Base-by-base conservation (phyloP, 2,113 vertebrate species). In the Myxocyprinus asiaticus region DNA sequence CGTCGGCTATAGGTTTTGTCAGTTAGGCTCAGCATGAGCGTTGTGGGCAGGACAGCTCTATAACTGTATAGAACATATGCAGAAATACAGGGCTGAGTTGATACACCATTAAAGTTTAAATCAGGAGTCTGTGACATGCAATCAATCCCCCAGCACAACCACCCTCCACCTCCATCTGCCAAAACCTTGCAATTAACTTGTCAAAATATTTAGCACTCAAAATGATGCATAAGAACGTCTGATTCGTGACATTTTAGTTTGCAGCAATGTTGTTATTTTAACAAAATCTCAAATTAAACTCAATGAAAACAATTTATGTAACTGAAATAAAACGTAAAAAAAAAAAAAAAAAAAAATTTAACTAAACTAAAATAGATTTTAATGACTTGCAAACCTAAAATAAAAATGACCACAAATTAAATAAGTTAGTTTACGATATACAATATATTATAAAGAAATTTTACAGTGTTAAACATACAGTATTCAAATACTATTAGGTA, bases 131-230 rank as follows among this genome's bases (percentile, higher is more conserved):
- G 79, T 81, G 82, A 84, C 79, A 81, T 48, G 70, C 69, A 76
- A 77, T 81, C 69, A 75, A 51, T 81, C 68, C 76, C 58, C 68
- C 69, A 67, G 68, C 72, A 17, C 51, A 64, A 59, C 47, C 47
- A 14, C 45, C 61, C 73, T 65, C 73, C 73, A 76, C 73, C 73
- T 76, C 73, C 73, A 76, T 55, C 73, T 62, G 70, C 59, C 79
- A 65, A 79, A 76, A 81, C 69, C 79, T 81, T 43, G 73, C 79
- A 84, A 84, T 84, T 80, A 84, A 84, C 69, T 58, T 84, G 79
- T 81, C 79, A 81, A 69, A 84, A 81, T 81, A 84, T 81, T 81
- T 81, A 81, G 65, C 17, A 59, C 43, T 45, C 74, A 75, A 83
- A 68, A 81, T 83, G 69, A 84, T 50, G 59, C 62, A 58, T 59